Evolutionary conservation across 2,797 vertebrate species (phyloP).

Genomic region (Synaphobranchus kaupii): DNA sequence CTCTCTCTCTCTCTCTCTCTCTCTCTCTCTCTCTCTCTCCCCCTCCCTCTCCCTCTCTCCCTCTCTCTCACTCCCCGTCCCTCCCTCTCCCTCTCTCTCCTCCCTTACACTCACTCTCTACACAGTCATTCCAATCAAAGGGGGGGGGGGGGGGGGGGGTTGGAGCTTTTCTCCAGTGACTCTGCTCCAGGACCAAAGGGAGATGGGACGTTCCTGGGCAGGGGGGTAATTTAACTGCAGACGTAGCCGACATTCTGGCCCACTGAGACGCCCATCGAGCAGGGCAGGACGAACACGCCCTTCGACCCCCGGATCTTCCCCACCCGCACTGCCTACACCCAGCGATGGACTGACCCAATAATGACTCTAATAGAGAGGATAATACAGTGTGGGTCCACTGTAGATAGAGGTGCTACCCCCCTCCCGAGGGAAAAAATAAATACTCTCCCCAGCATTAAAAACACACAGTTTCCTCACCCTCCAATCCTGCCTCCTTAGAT

Average conservation of each 20-base stretch:
- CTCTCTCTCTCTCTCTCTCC: neutral
- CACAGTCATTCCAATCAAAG: neutral
- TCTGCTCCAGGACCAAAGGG: constrained; percentile 12
- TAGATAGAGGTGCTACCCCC: neutral
- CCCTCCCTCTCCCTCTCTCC: neutral
- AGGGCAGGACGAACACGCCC: neutral
- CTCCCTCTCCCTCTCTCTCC: neutral
- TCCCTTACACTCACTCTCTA: neutral
- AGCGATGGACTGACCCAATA: neutral
- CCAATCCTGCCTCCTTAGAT: too few species aligned
- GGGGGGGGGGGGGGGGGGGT: neutral
- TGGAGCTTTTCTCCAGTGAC: neutral
- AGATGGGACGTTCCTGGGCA: neutral
- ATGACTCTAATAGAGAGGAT: neutral
- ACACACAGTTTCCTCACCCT: neutral
- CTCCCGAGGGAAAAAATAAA: too few species aligned
- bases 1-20: neutral
- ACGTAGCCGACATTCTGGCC: too few species aligned
- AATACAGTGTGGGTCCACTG: neutral
- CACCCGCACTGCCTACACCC: too few species aligned
- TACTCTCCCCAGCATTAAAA: too few species aligned
- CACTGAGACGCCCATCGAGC: too few species aligned
- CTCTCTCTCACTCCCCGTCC: neutral
- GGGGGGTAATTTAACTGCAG: constrained; percentile 1
- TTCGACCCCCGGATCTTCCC: too few species aligned